phyloP scores from a whole-genome alignment of 2,797 vertebrate genomes.

The Falco novaeseelandiae region DNA sequence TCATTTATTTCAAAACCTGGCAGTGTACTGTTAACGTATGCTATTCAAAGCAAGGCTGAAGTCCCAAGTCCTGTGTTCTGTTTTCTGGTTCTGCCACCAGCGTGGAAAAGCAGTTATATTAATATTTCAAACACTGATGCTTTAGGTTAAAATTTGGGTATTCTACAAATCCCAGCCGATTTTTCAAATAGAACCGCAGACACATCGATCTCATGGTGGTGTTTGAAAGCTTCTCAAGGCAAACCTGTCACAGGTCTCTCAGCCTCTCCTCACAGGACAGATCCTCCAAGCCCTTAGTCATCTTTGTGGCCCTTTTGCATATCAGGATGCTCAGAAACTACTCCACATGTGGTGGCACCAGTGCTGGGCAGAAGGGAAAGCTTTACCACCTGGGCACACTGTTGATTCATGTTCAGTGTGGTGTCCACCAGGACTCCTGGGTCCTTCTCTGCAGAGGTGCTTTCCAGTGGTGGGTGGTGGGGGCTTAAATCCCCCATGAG shows the following conservation, averaged over 20 bases:
- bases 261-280: neutral
- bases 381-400: neutral
- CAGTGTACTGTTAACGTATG: neutral
- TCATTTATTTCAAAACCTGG: neutral
- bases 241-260: neutral
- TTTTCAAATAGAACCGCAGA: neutral
- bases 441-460: neutral
- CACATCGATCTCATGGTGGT: neutral
- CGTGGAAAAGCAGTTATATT: neutral
- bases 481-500: neutral
- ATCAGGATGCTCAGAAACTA: neutral
- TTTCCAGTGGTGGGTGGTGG: neutral
- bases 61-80: neutral
- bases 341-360: neutral
- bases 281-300: neutral
- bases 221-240: neutral
- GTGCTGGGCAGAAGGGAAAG: neutral
- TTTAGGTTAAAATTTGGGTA: neutral
- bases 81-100: neutral
- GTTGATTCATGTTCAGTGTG: neutral
- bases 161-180: neutral
- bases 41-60: neutral
- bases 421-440: neutral
- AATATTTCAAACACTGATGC: neutral
- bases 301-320: neutral